Base-by-base conservation (phyloP, 2,113 vertebrate species). In the Macquaria ambigua region DNA sequence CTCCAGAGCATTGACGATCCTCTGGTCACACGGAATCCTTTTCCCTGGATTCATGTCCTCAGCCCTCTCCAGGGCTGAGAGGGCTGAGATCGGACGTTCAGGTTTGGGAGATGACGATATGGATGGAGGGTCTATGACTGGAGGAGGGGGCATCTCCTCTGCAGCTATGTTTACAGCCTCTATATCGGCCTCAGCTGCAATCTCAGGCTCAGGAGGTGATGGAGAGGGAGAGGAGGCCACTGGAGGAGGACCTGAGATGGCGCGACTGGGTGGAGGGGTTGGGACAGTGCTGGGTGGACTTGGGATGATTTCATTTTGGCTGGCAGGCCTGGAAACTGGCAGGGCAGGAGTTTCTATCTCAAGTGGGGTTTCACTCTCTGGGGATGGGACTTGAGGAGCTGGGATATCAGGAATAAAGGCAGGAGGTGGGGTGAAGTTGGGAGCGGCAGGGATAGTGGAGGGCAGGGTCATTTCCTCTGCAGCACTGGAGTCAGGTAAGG, bases 1-100 rank as follows among this genome's bases (percentile, higher is more conserved):
- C 83, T 96, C 91, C 78, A 96, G 89, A 63, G 94, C 92, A 0
- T 55, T 91, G 21, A 95, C 71, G 50, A 96, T 81, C 72, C 95
- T 93, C 23, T 66, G 87, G 84, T 96, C 96, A 46, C 50, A 70
- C 0, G 88, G 20, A 5, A 48, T 83, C 84, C 2, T 88, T 52
- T 84, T 95, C 25, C 48, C 87, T 0, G 85, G 77, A 66, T 6
- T 73, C 89, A 85, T 90, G 73, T 94, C 94, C 76, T 91, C 93
- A 0, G 93, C 93, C 75, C 93, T 93, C 58, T 86, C 93, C 81
- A 96, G 79, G 59, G 70, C 82, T 6, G 90, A 93, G n/a, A 94
- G 80, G 0, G 89, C 79, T 0, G 95, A 90, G 59, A 77, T 53
- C 0, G 81, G 34, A 18, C 31, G 70, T 34, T 90, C 89, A 8